Evolutionary conservation across 1,140 invertebrate genomes (phyloP).

Genomic region (Oncopodura yosiiana): DNA sequence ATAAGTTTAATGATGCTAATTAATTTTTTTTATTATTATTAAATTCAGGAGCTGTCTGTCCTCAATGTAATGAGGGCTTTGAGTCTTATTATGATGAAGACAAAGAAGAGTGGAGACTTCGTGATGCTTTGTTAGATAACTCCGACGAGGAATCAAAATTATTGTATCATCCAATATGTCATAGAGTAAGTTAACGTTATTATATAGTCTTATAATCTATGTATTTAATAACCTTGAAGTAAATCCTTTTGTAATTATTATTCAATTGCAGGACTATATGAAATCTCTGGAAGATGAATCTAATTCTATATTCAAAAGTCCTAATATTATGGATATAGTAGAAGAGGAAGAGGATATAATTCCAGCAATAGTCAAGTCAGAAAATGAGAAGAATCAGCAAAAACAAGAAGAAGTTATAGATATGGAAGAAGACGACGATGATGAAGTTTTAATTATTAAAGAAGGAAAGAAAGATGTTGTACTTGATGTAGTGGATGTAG

Average conservation of each 20-base stretch:
- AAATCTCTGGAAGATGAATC: conserved; percentile 30
- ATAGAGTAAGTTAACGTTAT: conserved; percentile 65
- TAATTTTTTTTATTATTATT: no score
- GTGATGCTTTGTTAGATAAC: conserved; percentile 60
- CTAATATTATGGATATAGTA: conserved; percentile 21
- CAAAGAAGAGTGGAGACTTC: conserved; percentile 88
- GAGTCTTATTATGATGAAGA: conserved; percentile 92
- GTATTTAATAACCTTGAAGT: conserved; percentile 1
- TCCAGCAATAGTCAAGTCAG: conserved; percentile 33
- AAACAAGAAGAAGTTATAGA: conserved; percentile 15
- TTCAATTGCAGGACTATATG: conserved; percentile 20
- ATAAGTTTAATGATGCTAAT: no score
- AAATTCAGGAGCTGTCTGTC: conserved; percentile 56
- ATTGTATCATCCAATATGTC: conserved; percentile 82
- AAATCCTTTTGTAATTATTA: neutral
- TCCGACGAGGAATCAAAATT: conserved; percentile 45
- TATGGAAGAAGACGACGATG: conserved; percentile 39
- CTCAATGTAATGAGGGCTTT: conserved; percentile 81
- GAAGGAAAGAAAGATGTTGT: conserved; percentile 37
- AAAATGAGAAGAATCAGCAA: conserved; percentile 39
- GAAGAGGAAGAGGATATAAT: neutral
- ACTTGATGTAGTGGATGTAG: conserved; percentile 32
- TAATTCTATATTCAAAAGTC: conserved; percentile 28
- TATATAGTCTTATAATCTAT: neutral
- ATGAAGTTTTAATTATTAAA: conserved; percentile 38